Conservation (phyloP, 2,113 vertebrate species). For the Lota lota region DNA sequence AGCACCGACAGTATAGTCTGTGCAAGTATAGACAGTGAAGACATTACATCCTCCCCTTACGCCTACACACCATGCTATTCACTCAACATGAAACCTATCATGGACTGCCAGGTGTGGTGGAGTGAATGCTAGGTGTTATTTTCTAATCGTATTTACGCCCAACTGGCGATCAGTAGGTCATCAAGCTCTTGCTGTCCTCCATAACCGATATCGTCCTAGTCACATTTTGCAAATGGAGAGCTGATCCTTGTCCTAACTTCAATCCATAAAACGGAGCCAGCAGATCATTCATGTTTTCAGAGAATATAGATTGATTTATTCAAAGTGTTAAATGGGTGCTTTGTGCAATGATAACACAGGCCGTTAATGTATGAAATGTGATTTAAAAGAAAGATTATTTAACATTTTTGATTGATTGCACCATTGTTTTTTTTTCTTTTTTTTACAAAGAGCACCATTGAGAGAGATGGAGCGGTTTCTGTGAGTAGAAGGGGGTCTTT, state of each 20-base stretch:
- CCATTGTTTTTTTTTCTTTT: slow-evolving; percentile 37
- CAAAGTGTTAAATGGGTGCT: background rate
- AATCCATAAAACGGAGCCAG: too few relatives aligned
- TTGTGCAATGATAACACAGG: slow-evolving; percentile 18
- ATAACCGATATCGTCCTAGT: slow-evolving; percentile 21
- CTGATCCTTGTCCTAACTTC: too few relatives aligned
- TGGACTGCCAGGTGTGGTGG: slow-evolving; percentile 49
- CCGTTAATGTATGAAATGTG: slow-evolving; percentile 27
- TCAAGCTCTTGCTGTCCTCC: slow-evolving; percentile 37
- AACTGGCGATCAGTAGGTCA: slow-evolving; percentile 53
- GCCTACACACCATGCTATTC: slow-evolving; percentile 15
- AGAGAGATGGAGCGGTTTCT: slow-evolving; percentile 57
- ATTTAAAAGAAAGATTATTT: slow-evolving; percentile 18
- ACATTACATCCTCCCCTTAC: slow-evolving; percentile 4
- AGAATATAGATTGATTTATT: too few relatives aligned
- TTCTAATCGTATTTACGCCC: slow-evolving; percentile 53
- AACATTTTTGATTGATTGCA: slow-evolving; percentile 51
- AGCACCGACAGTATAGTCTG: slow-evolving; percentile 7
- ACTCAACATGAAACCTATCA: slow-evolving; percentile 52
- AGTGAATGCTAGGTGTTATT: slow-evolving; percentile 41
- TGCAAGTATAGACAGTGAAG: slow-evolving; percentile 5
- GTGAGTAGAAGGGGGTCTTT: slow-evolving; percentile 52
- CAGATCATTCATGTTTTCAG: too few relatives aligned
- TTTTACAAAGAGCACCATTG: slow-evolving; percentile 38
- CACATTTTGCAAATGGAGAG: background rate